Evolutionary conservation across 2,113 vertebrate species (phyloP), one percentile per base, ranked within the genome.

Genomic region (Zosterops pallidus): DNA sequence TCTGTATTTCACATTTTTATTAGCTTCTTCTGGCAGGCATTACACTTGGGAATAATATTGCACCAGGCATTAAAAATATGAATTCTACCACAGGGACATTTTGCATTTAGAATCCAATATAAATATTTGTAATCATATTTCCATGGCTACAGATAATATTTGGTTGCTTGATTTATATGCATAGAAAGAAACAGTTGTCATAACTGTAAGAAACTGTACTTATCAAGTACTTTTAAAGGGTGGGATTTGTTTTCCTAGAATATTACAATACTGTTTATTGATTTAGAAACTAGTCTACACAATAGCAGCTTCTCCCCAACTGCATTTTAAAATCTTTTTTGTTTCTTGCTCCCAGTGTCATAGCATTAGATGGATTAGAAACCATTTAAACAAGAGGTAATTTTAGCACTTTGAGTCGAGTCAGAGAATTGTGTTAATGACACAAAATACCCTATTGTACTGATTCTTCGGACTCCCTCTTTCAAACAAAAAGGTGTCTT

Each of bases 131-230:
- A 98, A 96, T 98, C 87, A 83, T 96, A 98, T 97, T 97, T 97
- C 98, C 97, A 98, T 97, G 97, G 97, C 97, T 98, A 98, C 96
- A 97, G 97, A 96, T 95, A 96, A 83, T 98, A 98, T 98, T 98
- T 98, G 98, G 97, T 98, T 97, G 96, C 96, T 98, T 98, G 97
- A 98, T 97, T 98, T 98, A 98, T 98, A 98, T 98, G 98, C 98
- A 98, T 98, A 98, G 98, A 97, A 97, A 96, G 93, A 97, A 98
- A 98, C 97, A 97, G 97, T 98, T 97, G 94, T 95, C 92, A 90
- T 95, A 97, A 98, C 97, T 98, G 97, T 97, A 97, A 97, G 96
- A 96, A 96, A 95, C 76, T 93, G 97, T 96, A 97, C 97, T 98
- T 97, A 97, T 93, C 97, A 97, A 97, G 97, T 97, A 97, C 97